phyloP scores from a whole-genome alignment of 1,140 invertebrate genomes.

The Listronotus oregonensis region DNA sequence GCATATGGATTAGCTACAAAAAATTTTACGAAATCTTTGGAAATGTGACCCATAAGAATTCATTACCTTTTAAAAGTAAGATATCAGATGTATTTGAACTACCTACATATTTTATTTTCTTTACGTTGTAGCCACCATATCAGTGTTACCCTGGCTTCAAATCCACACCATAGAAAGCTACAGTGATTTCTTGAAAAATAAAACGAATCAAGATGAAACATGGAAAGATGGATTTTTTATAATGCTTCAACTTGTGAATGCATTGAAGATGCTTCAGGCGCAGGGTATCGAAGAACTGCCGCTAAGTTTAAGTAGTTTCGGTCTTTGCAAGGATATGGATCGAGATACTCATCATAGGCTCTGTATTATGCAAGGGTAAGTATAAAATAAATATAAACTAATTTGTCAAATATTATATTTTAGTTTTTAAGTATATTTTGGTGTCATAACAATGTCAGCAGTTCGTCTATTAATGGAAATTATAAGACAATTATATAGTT shows the following conservation, averaged over 20 bases:
- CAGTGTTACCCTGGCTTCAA: conserved; percentile 71
- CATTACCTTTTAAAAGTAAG: too few species aligned
- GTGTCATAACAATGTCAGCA: too few species aligned
- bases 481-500: too few species aligned
- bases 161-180: conserved; percentile 72
- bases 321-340: conserved; percentile 62
- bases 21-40: too few species aligned
- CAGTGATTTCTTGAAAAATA: conserved; percentile 61
- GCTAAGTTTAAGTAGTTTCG: conserved; percentile 67
- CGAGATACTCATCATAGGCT: conserved; percentile 65
- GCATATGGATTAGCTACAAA: neutral
- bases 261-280: conserved; percentile 81
- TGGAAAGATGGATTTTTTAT: conserved; percentile 65
- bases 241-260: conserved; percentile 79
- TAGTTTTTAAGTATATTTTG: too few species aligned
- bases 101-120: conserved; percentile 29
- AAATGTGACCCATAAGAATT: too few species aligned
- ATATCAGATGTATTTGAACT: neutral
- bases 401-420: too few species aligned
- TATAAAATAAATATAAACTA: too few species aligned
- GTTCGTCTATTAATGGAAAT: too few species aligned
- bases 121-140: conserved; percentile 67
- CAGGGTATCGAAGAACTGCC: conserved; percentile 80
- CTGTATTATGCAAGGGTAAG: conserved; percentile 75
- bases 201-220: conserved; percentile 54